Percentiles rank a stretch among this genome's conserved stretches.
These are phyloP conservation scores for Pterostichus madidus DNA, from an alignment of 2,888 invertebrate species.

Conservation along the genomic window DNA sequence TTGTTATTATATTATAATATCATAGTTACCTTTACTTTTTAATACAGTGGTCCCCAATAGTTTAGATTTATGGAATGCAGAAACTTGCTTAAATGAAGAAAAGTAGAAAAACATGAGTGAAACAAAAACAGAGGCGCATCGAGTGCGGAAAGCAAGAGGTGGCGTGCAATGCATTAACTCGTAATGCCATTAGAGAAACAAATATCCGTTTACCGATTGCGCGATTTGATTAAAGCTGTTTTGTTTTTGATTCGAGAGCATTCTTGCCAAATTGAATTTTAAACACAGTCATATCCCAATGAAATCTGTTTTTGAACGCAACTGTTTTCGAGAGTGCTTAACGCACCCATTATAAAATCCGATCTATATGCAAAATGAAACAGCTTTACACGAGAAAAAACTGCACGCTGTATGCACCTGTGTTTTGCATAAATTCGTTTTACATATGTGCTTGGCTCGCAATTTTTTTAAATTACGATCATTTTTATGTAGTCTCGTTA, in stretches of 20 bases:
- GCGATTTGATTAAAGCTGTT: constrained; percentile 43
- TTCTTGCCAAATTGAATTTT: constrained; percentile 56
- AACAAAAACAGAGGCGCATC: neutral
- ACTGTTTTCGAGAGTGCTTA: constrained; percentile 55
- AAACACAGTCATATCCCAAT: constrained; percentile 54
- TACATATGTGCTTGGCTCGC: constrained; percentile 58
- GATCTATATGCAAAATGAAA: constrained; percentile 62
- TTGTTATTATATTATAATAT: too few species aligned
- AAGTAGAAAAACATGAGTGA: neutral
- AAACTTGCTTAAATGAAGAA: neutral
- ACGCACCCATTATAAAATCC: constrained; percentile 61
- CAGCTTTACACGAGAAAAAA: constrained; percentile 58
- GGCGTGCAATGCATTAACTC: constrained; percentile 12
- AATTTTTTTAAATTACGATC: constrained; percentile 60
- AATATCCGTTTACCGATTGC: constrained; percentile 30
- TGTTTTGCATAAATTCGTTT: constrained; percentile 64
- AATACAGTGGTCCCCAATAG: too few species aligned
- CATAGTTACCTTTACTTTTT: too few species aligned
- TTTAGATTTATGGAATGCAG: neutral
- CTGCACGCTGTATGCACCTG: constrained; percentile 60
- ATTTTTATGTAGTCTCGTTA: constrained; percentile 57
- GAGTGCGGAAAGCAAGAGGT: neutral
- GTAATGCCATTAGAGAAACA: constrained; percentile 42
- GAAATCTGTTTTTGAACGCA: constrained; percentile 59
- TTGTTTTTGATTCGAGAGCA: constrained; percentile 52